Conservation (phyloP, 1,140 invertebrate genomes). For the Drosophila equinoxialis region DNA sequence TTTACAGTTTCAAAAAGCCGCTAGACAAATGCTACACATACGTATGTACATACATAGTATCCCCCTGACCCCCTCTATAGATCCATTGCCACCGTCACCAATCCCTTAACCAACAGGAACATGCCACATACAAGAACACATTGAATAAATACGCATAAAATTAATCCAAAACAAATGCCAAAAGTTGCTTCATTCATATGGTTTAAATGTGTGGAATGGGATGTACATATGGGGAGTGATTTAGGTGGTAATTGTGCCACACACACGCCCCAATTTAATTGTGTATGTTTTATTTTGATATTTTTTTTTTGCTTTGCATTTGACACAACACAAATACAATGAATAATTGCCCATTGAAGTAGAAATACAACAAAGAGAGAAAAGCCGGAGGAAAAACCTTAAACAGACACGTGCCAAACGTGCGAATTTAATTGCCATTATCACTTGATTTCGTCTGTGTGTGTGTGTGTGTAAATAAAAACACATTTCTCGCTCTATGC, state of each 20-base stretch:
- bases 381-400: neutral
- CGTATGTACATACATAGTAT: neutral
- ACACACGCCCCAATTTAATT: slow-evolving; percentile 1
- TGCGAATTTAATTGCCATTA: slow-evolving; percentile 44
- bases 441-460: slow-evolving; percentile 13
- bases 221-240: neutral
- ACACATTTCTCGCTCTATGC: neutral
- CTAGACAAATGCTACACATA: slow-evolving; percentile 32
- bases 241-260: slow-evolving; percentile 3
- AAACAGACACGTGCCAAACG: slow-evolving; percentile 15
- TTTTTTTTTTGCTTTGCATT: neutral
- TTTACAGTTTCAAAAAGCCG: slow-evolving; percentile 19
- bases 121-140: slow-evolving; percentile 17
- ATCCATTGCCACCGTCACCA: neutral
- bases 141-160: slow-evolving; percentile 54
- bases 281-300: neutral
- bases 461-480: neutral
- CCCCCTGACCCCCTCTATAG: neutral
- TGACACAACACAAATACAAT: slow-evolving; percentile 5
- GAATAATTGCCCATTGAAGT: slow-evolving; percentile 10
- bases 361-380: slow-evolving; percentile 29
- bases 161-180: slow-evolving; percentile 54
- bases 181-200: slow-evolving; percentile 36
- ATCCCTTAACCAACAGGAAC: slow-evolving; percentile 22
- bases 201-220: slow-evolving; percentile 3